Percentiles rank a stretch among this genome's conserved stretches.
Conservation (phyloP, 2,888 invertebrate species). For the Agrilus biguttatus region DNA sequence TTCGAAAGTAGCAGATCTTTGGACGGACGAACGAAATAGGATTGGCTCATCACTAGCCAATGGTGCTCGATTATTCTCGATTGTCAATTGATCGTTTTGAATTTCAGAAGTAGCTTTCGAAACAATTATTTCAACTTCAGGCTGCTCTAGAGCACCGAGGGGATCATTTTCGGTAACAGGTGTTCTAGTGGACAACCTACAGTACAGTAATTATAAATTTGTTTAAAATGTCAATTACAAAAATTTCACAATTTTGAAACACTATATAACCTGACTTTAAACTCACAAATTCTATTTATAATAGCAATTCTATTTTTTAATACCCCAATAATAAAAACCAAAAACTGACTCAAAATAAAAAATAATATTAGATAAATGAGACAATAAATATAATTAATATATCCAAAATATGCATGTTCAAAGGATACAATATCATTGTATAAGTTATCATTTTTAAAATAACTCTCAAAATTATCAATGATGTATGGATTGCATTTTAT, state of each 20-base stretch:
- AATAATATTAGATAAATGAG: no score
- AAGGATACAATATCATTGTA: no score
- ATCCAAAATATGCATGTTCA: no score
- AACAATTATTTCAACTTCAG: constrained; percentile 10
- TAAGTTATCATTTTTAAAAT: no score
- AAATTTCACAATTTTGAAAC: not conserved
- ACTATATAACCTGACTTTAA: no score
- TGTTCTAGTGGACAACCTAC: constrained; percentile 58
- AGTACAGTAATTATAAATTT: constrained; percentile 1
- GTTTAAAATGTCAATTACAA: not conserved
- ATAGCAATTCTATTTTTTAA: not conserved
- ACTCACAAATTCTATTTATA: no score
- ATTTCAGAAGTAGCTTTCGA: constrained; percentile 15
- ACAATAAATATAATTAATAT: no score
- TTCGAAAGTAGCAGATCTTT: constrained; percentile 43
- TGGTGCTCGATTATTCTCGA: constrained; percentile 19
- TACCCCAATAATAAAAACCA: not conserved
- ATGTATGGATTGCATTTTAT: no score
- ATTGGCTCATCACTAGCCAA: constrained; percentile 52
- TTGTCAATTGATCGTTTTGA: constrained; percentile 22
- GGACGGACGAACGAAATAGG: constrained; percentile 38
- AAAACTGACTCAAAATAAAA: no score
- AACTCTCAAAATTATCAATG: no score
- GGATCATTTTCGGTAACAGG: constrained; percentile 88
- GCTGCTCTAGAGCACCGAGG: constrained; percentile 58